Conservation (phyloP, 92 coral and sea anemone genomes). For the Epizoanthus stellaris region DNA sequence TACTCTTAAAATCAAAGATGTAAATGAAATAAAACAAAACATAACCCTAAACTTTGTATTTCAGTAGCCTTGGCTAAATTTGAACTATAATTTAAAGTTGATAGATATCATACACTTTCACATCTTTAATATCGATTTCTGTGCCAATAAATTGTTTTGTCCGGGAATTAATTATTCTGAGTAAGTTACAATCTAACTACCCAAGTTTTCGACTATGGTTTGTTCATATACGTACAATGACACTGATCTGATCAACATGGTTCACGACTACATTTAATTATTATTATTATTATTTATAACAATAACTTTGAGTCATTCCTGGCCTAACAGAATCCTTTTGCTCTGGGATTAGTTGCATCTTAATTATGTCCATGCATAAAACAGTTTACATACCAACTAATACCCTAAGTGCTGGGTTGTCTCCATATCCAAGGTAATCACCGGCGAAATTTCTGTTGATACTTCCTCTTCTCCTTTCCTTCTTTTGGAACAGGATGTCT, state of each 20-base stretch:
- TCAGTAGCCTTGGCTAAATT: too few relatives aligned
- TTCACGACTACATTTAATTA: too few relatives aligned
- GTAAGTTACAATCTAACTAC: not conserved
- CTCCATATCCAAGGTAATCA: constrained; percentile 94
- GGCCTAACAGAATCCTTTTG: too few relatives aligned
- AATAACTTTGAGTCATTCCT: too few relatives aligned
- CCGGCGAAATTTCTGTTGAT: constrained; percentile 97
- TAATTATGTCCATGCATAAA: not conserved
- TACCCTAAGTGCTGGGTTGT: constrained; percentile 90
- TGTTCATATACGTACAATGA: not conserved
- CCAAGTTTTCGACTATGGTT: not conserved
- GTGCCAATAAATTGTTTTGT: too few relatives aligned
- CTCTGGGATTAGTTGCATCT: too few relatives aligned
- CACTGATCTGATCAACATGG: not conserved
- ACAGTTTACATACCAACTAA: constrained; percentile 83
- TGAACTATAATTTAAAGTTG: too few relatives aligned
- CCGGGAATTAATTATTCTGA: not conserved
- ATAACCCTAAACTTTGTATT: too few relatives aligned
- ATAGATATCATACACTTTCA: too few relatives aligned
- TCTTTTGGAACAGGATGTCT: constrained; percentile 97
- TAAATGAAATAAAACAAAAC: not conserved
- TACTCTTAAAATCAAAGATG: not conserved
- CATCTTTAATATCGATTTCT: too few relatives aligned
- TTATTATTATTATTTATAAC: too few relatives aligned
- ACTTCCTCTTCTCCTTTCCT: constrained; percentile 90